Evolutionary conservation across 2,888 invertebrate species (phyloP).

Genomic region (Lasioglossum oenotherae): DNA sequence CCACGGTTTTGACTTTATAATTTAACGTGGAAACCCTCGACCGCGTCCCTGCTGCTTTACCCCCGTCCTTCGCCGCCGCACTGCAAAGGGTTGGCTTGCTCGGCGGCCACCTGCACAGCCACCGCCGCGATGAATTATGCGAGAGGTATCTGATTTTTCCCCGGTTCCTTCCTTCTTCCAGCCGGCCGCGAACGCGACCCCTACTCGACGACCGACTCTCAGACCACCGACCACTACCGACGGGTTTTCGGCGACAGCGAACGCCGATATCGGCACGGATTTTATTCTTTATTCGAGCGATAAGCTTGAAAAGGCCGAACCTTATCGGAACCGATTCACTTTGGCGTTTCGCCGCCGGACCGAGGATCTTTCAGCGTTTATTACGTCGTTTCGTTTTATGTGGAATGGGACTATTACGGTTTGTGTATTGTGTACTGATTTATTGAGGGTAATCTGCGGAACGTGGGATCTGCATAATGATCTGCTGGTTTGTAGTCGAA

Average conservation of each 20-base stretch:
- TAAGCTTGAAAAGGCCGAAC: neutral
- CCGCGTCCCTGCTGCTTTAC: constrained; percentile 48
- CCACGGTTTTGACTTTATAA: constrained; percentile 83
- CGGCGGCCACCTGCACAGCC: constrained; percentile 56
- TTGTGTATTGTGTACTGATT: neutral
- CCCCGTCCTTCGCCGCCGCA: constrained; percentile 40
- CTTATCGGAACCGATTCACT: constrained; percentile 5
- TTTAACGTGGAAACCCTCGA: constrained; percentile 79
- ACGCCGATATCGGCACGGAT: neutral
- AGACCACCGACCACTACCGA: neutral
- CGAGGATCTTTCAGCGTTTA: neutral
- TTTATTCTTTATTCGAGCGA: constrained; percentile 10
- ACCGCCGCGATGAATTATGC: constrained; percentile 72
- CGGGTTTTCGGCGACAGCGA: neutral
- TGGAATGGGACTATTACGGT: neutral
- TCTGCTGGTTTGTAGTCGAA: neutral
- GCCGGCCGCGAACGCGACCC: neutral
- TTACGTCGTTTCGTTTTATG: neutral
- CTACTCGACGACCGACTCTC: neutral
- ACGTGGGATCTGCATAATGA: neutral
- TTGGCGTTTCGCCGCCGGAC: neutral
- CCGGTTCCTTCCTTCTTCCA: constrained; percentile 7
- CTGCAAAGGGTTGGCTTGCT: constrained; percentile 72
- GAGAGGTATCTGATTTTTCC: constrained; percentile 74
- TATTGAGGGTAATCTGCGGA: neutral